Evolutionary conservation across 2,888 invertebrate species (phyloP).

Genomic region (Thumatha senex): DNA sequence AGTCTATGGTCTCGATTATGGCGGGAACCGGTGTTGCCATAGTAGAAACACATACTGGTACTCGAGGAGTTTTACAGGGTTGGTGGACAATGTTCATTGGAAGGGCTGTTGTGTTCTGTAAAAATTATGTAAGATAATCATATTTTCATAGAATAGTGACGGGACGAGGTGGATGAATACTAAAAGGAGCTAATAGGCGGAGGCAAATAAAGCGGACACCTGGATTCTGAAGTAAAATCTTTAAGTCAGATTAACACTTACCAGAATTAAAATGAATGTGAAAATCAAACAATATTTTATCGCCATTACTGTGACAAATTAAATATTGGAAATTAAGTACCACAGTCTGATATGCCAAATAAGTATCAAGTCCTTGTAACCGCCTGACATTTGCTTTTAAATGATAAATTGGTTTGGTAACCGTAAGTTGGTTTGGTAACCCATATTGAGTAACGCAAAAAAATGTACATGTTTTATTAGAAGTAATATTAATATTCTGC

Average conservation of each 20-base stretch:
- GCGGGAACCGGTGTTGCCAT: conserved; percentile 24
- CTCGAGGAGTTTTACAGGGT: conserved; percentile 10
- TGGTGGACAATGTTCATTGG: conserved; percentile 2
- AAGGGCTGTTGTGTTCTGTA: conserved; percentile 21
- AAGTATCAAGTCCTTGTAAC: neutral
- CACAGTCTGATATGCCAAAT: neutral
- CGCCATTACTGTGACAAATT: neutral
- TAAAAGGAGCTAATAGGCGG: no score
- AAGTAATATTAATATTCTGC: no score
- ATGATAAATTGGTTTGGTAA: neutral
- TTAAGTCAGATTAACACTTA: neutral
- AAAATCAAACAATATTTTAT: neutral
- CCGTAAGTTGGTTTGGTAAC: neutral
- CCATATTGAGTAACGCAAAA: neutral
- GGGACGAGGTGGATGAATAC: no score
- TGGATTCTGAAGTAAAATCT: no score
- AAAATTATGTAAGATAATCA: neutral
- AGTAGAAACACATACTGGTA: conserved; percentile 17
- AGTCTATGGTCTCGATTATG: conserved; percentile 14
- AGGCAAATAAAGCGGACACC: neutral
- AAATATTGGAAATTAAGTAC: no score
- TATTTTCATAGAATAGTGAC: no score
- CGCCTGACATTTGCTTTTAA: neutral
- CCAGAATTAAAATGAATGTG: neutral
- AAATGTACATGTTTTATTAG: no score